Evolutionary conservation across 2,888 invertebrate species (phyloP), one percentile per base, ranked within the genome.

Genomic region (Apamea sordens): DNA sequence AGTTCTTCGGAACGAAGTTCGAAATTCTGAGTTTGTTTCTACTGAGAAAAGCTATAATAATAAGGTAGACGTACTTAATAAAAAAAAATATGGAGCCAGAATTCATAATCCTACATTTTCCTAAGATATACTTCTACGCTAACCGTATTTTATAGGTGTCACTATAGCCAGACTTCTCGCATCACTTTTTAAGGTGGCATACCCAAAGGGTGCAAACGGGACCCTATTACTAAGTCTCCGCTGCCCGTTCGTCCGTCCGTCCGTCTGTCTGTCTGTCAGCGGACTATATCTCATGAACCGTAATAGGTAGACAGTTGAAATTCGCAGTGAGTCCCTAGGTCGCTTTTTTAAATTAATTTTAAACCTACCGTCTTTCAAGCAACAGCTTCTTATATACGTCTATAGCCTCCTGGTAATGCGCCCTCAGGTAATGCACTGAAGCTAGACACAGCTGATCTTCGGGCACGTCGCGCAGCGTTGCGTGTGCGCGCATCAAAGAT

Each of bases 381-480:
- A 99, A 97, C 76, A 99, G 97, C 82, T 99, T 97, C 95, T 99
- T 99, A 93, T 99, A 99, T 85, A 99, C 99, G 94, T 99, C 99
- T 83, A 99, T 99, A 69, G 99, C 99, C 94, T 99, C 99, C 93
- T 99, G 99, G 93, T 99, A 99, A 95, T 99, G 99, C 11, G 99
- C 98, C 76, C 99, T 97, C 77, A 99, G 97, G 93, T 99, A 99
- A 94, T 99, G 99, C 88, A 99, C 98, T 0, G 99, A 99, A 1
- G 99, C 99, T 76, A 99, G 95, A 90, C 99, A 99, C 63, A 99
- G 97, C 94, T 99, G 99, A 97, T 99, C 99, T 94, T 99, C 99
- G 1, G 99, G 97, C 13, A 98, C 97, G 91, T 99, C 99, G 77
- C 98, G 98, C 61, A 99, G 96, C 61, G 98, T 98, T 79, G 98